Evolutionary conservation across 2,888 invertebrate species (phyloP), one percentile per base, ranked within the genome.

Genomic region (Parnassius apollo): DNA sequence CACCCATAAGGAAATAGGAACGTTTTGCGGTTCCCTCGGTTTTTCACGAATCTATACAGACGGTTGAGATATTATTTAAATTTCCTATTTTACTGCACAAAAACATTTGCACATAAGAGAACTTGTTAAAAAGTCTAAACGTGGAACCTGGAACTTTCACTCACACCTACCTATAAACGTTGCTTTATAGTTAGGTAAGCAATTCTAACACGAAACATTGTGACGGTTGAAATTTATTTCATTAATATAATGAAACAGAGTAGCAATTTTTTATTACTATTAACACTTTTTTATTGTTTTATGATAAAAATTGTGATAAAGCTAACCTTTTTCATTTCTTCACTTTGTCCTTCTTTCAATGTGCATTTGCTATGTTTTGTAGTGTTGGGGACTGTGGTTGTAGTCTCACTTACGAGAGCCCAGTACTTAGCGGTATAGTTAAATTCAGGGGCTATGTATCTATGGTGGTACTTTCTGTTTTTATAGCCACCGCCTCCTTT

Each of bases 1-100:
- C 66, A 96, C 94, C 82, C 94, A 95, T 56, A 96, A 86, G 67
- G 95, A 95, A 71, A 95, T 95, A 53, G 94, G 95, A 57, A 94
- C 93, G 9, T 92, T 89, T 2, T 92, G 85, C 0, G 76, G 77
- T 0, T 81, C 78, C 18, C 84, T 78, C 0, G 89, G 91, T 51
- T 80, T 80, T 67, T 90, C 89, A 68, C 86, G 88, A 59, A 90
- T 85, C 90, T 90, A 69, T 18, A 11, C 25, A 2, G 12, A 22
- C 25, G 3, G 25, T 25, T 25, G 3, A 25, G 7, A 25, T 3
- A 25, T 25, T 25, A 25, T 7, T 3, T 25, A 25, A 2, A 25
- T 25, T 25, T 25, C 0, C 0, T 2, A 25, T 2, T 7, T 4
- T 25, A 25, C 3, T 25, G 25, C 25, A 25, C 25, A 7, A 25